Percentiles rank a stretch among this genome's conserved stretches.
Conservation (phyloP, 2,888 invertebrate genomes). For the Cyrtodaria siliqua region DNA sequence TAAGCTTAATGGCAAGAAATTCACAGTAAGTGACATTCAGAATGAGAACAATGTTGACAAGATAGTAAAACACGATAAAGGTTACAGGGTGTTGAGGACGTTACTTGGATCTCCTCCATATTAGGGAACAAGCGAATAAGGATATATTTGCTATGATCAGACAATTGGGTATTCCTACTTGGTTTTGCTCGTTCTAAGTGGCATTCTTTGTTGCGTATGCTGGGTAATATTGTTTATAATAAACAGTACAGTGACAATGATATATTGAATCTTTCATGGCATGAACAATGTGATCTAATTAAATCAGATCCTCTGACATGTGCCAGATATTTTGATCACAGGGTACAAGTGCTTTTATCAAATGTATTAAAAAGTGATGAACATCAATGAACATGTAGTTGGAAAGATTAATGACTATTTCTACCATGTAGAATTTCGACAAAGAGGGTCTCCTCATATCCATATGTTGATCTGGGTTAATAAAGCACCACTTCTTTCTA, state of each 20-base stretch:
- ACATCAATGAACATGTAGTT: conserved; percentile 29
- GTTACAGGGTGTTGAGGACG: conserved; percentile 46
- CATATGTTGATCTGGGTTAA: conserved; percentile 59
- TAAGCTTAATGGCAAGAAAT: conserved; percentile 30
- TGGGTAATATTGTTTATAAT: conserved; percentile 20
- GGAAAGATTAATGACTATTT: conserved; percentile 32
- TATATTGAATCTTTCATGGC: conserved; percentile 17
- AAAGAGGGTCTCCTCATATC: conserved; percentile 55
- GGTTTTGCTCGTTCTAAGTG: conserved; percentile 47
- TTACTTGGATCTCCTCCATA: conserved; percentile 64
- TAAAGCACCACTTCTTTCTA: conserved; percentile 29
- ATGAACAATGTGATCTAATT: conserved; percentile 24
- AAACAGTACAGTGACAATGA: conserved; percentile 31
- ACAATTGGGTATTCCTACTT: conserved; percentile 37
- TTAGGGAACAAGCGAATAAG: conserved; percentile 63
- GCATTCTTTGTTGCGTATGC: conserved; percentile 32
- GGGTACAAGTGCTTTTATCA: conserved; percentile 40
- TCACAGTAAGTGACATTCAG: conserved; percentile 35
- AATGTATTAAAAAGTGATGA: conserved; percentile 21
- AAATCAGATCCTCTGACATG: conserved; percentile 51
- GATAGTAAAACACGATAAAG: conserved; percentile 45
- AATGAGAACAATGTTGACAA: conserved; percentile 26
- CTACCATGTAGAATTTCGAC: conserved; percentile 59
- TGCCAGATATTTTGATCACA: conserved; percentile 43
- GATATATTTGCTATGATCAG: conserved; percentile 68